Evolutionary conservation across 2,113 vertebrate species (phyloP).

Genomic region (Crotalus tigris): DNA sequence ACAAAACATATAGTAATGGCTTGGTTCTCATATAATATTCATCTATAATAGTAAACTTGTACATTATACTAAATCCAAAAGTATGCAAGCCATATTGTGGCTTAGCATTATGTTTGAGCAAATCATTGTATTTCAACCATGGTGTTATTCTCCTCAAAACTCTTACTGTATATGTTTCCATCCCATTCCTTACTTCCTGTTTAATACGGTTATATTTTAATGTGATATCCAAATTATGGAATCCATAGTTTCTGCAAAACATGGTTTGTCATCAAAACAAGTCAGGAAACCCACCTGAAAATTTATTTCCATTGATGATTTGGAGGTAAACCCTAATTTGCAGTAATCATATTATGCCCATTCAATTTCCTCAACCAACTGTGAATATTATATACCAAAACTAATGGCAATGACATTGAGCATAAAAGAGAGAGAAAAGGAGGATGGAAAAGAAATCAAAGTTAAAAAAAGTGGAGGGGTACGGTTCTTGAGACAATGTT

Average conservation of each 20-base stretch:
- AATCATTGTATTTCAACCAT: not conserved
- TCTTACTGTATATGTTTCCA: not conserved
- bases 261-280: not conserved
- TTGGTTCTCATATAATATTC: not conserved
- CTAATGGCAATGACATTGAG: not conserved
- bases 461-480: not conserved
- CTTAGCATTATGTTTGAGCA: not conserved
- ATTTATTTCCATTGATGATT: not conserved
- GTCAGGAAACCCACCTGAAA: not conserved
- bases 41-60: not conserved
- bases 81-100: not conserved
- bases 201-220: not conserved
- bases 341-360: not conserved
- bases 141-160: no score
- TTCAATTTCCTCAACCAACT: not conserved
- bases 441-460: not conserved
- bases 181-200: not conserved
- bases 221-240: not conserved
- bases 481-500: not conserved
- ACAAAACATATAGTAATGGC: not conserved
- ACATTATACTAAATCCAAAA: not conserved
- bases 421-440: not conserved
- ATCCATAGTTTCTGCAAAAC: not conserved
- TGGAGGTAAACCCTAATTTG: not conserved
- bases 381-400: not conserved